A percentile compares a stretch with the other conserved stretches of the same genome.
Conservation (phyloP, 2,113 vertebrate genomes). For the Helogale parvula region DNA sequence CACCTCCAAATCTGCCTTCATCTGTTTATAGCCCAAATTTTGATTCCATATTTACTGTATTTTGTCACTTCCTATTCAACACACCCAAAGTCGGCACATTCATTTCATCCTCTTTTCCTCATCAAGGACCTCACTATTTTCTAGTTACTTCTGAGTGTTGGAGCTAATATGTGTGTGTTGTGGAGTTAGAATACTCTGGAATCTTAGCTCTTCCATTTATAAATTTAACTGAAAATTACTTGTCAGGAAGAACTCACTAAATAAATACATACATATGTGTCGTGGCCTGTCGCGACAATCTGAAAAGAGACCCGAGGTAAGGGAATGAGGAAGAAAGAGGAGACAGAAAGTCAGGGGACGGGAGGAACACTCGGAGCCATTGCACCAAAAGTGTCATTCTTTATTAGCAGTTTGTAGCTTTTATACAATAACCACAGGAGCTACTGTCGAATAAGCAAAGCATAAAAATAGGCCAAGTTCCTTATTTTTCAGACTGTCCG, state of each 20-base stretch:
- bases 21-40: background rate
- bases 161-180: background rate
- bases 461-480: no score
- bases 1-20: background rate
- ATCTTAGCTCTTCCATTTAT: background rate
- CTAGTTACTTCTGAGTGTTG: background rate
- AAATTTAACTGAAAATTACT: constrained; percentile 13
- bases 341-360: no score
- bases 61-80: background rate
- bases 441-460: no score
- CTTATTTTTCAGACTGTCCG: no score
- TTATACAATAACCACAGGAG: no score
- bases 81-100: background rate
- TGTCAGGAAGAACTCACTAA: background rate
- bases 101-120: background rate
- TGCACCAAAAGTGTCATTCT: no score
- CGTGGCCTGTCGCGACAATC: no score
- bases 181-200: background rate
- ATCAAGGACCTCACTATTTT: background rate
- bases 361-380: no score
- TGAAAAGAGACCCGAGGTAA: no score
- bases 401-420: no score
- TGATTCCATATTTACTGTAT: background rate
- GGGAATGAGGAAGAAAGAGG: no score
- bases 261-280: background rate